Evolutionary conservation across 2,113 vertebrate genomes (phyloP), one percentile per base, ranked within the genome.

Genomic region (Mesembrinibis cayennensis): DNA sequence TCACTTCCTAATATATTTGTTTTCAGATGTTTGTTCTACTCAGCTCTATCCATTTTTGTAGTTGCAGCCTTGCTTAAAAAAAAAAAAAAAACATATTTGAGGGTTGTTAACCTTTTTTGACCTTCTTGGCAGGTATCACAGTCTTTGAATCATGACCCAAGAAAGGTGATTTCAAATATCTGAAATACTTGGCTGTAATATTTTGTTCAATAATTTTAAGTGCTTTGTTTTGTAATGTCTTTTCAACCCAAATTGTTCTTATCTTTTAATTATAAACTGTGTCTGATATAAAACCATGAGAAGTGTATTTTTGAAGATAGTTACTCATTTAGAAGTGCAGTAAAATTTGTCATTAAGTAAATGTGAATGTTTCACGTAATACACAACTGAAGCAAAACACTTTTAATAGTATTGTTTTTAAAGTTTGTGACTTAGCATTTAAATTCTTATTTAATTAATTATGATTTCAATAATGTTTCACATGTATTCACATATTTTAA

Each of bases 251-350:
- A 82, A 85, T 65, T 95, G 77, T 97, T 93, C 85, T 97, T 76
- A 92, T 87, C 62, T 96, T 96, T 89, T 77, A 96, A 94, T 69
- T 95, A 97, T 93, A 95, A 94, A 97, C 56, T 80, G 14, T 89
- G 53, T 96, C 93, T 97, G 82, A 95, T 96, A 93, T 38, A 95
- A 97, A 97, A 93, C 36, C 82, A 87, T 19, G 52, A 95, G 78
- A 97, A 95, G 71, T 97, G 95, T 98, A 96, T 98, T 98, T 98
- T 98, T 97, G 89, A 95, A 97, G 86, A 73, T 65, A 97, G 90
- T 72, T 87, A 80, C 72, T 81, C 50, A 87, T 96, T 97, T 96
- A 97, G 83, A 96, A 97, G 88, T 93, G 52, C 62, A 97, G 97
- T 97, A 96, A 95, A 96, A 90, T 66, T 94, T 97, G 86, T 97